Percentiles rank a stretch among this genome's conserved stretches.
phyloP scores from a whole-genome alignment of 2,797 vertebrate genomes.

The Benthosema pterotum region DNA sequence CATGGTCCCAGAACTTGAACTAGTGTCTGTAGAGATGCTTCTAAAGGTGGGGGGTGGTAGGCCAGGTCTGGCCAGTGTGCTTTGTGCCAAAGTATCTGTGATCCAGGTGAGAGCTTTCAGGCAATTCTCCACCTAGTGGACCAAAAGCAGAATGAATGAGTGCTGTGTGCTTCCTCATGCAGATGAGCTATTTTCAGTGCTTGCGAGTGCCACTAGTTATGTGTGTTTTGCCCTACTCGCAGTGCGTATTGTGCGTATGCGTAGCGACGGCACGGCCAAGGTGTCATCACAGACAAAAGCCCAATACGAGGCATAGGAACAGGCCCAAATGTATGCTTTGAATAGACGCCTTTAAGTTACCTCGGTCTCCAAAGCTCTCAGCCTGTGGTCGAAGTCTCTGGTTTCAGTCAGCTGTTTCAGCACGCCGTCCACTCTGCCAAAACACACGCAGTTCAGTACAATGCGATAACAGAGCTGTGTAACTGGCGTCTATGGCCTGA shows the following conservation, averaged over 20 bases:
- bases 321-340: too few relatives aligned
- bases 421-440: slow-evolving; percentile 72
- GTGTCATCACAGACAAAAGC: too few relatives aligned
- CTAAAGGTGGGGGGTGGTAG: slow-evolving; percentile 69
- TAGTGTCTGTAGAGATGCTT: slow-evolving; percentile 46
- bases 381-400: slow-evolving; percentile 82
- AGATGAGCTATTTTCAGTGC: too few relatives aligned
- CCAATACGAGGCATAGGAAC: too few relatives aligned
- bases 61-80: slow-evolving; percentile 70
- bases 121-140: slow-evolving; percentile 85
- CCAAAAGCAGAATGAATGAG: background rate
- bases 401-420: slow-evolving; percentile 83
- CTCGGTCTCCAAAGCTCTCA: slow-evolving; percentile 84
- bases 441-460: slow-evolving; percentile 15
- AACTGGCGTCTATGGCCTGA: background rate
- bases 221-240: too few relatives aligned
- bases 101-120: slow-evolving; percentile 84
- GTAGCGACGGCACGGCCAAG: too few relatives aligned
- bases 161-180: too few relatives aligned
- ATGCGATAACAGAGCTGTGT: background rate
- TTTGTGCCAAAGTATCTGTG: slow-evolving; percentile 82
- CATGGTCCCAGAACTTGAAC: background rate
- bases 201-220: too few relatives aligned
- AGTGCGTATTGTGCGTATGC: too few relatives aligned
- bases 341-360: slow-evolving; percentile 58